phyloP scores from a whole-genome alignment of 2,888 invertebrate genomes.

The Tachina fera region DNA sequence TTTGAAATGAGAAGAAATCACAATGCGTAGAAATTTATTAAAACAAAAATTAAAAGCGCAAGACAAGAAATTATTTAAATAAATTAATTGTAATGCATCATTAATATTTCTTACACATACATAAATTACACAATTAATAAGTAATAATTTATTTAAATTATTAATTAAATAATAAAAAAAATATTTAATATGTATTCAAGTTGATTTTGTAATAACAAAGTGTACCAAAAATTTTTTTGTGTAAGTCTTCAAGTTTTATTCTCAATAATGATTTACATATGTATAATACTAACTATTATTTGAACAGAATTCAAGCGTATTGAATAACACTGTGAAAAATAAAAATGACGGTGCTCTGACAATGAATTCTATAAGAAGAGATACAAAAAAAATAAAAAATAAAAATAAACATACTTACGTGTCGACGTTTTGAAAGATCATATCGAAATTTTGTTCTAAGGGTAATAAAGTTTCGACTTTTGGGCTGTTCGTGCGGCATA shows the following conservation, averaged over 20 bases:
- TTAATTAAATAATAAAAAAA: conserved; percentile 55
- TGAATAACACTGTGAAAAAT: too few species aligned
- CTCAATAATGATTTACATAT: conserved; percentile 51
- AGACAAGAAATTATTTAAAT: conserved; percentile 4
- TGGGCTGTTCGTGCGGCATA: too few species aligned
- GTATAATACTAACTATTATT: not conserved
- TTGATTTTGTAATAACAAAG: not conserved
- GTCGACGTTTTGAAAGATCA: too few species aligned
- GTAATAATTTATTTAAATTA: conserved; percentile 60
- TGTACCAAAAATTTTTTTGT: not conserved
- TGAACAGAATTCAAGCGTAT: not conserved
- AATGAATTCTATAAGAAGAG: too few species aligned
- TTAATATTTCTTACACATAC: conserved; percentile 54
- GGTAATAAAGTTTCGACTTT: too few species aligned
- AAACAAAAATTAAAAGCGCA: not conserved
- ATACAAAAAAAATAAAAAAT: too few species aligned
- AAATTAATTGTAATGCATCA: conserved; percentile 49
- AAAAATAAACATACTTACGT: too few species aligned
- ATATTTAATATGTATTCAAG: conserved; percentile 51
- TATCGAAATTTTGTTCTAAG: too few species aligned
- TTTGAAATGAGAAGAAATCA: conserved; percentile 8
- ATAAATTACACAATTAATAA: conserved; percentile 48
- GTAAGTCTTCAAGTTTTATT: conserved; percentile 49
- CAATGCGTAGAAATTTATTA: conserved; percentile 37
- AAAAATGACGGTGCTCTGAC: too few species aligned